A percentile compares a stretch with the other conserved stretches of the same genome.
Conservation (phyloP, 1,140 invertebrate genomes). For the Polypedilum vanderplanki region DNA sequence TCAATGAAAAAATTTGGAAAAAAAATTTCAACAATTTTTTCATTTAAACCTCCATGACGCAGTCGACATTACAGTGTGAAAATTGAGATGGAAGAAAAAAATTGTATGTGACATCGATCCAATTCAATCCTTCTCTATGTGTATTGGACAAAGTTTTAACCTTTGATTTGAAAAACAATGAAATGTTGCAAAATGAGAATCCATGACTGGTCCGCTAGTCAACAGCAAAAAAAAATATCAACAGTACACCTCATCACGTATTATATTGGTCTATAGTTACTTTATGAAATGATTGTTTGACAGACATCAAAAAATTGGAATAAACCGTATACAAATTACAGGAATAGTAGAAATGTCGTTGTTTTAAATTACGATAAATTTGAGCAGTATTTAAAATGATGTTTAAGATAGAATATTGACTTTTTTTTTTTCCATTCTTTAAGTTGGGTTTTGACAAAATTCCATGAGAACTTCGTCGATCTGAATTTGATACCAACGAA, state of each 20-base stretch:
- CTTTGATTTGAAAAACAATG: background rate
- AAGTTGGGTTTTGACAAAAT: no score
- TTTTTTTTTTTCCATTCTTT: no score
- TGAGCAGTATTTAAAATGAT: no score
- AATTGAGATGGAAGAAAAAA: background rate
- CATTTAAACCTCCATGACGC: background rate
- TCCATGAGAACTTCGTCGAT: no score
- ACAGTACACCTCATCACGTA: background rate
- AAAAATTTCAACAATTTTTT: background rate
- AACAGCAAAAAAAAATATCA: no score
- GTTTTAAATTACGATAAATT: no score
- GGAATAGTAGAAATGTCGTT: no score
- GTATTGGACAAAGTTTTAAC: slow-evolving; percentile 8
- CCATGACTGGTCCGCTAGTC: background rate
- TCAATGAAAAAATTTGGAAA: slow-evolving; percentile 8
- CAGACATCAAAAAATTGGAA: slow-evolving; percentile 6
- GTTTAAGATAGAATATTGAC: no score
- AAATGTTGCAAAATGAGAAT: slow-evolving; percentile 1
- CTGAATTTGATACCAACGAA: no score
- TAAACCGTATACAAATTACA: background rate
- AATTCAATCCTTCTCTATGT: background rate
- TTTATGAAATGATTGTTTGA: no score
- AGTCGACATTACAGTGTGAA: background rate
- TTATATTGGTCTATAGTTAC: no score
- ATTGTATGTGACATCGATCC: no score